Evolutionary conservation across 2,888 invertebrate species (phyloP), one percentile per base, ranked within the genome.

Genomic region (Entomobrya multifasciata): DNA sequence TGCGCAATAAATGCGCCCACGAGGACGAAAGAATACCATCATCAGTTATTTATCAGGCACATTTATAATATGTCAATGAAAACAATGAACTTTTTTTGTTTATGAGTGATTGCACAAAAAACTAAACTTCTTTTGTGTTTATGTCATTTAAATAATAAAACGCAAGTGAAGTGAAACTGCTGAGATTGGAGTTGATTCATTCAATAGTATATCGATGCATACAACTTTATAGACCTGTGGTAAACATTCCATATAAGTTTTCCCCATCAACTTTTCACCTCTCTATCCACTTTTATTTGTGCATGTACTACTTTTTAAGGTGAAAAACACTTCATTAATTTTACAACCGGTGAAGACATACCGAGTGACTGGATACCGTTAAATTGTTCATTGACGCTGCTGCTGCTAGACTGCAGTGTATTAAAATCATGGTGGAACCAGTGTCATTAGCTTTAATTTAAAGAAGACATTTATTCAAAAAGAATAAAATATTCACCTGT

Each of bases 81-180:
- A 82, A 82, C 82, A 82, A 82, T 82, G 74, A 72, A 49, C 36
- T 74, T 47, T 81, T n/a, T 81, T 72, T 49, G 60, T 74, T 27
- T 30, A 74, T 82, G 74, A 82, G 62, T 82, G 74, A 82, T 74
- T 55, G 17, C 44, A 13, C 27, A 47, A 27, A 79, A 67, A 55
- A 52, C 17, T 10, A 47, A 27, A 60, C 15, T 15, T n/a, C n/a
- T 15, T 74, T 74, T 25, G 72, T 41, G 27, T 70, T 30, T 11
- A 81, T 67, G 67, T 44, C 52, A 52, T 52, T 80, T 67, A 5
- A 52, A 65, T 65, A 65, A 65, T 17, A 17, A 30, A 30, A 1
- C 17, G 30, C 30, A 44, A 22, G 44, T 67, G 20, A 67, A 67
- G 22, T 44, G n/a, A 30, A 65, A 20, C 17, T 65, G 20, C 22